A percentile compares a stretch with the other conserved stretches of the same genome.
Conservation (phyloP, 2,797 vertebrate genomes). For the Calcarius lapponicus region DNA sequence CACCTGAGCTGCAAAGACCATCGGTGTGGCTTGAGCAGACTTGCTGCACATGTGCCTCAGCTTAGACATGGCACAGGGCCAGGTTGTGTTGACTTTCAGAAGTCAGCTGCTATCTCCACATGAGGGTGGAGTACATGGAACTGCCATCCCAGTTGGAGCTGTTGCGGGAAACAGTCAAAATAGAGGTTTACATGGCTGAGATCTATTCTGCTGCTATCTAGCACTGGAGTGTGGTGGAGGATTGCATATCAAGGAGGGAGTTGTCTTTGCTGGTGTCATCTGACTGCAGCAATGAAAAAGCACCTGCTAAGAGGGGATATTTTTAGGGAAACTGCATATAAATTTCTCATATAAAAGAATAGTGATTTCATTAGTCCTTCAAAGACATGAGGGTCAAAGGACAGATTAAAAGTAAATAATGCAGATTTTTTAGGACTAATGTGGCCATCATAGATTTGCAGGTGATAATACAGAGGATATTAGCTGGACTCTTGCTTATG, state of each 20-base stretch:
- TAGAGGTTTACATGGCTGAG: neutral
- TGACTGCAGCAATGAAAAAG: neutral
- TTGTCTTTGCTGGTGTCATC: neutral
- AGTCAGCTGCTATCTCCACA: neutral
- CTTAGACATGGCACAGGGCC: neutral
- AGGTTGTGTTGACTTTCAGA: neutral
- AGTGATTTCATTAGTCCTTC: neutral
- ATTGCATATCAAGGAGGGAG: neutral
- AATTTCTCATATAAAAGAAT: neutral
- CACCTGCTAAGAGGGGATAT: neutral
- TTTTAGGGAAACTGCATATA: neutral
- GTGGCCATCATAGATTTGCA: neutral
- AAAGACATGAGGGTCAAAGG: neutral
- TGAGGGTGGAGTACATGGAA: neutral
- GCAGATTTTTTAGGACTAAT: neutral
- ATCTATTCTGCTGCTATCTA: neutral
- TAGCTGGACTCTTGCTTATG: neutral
- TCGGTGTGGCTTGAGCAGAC: fast-evolving
- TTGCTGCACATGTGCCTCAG: neutral
- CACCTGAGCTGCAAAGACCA: neutral
- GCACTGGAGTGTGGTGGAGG: too few relatives aligned
- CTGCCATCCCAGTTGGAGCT: neutral
- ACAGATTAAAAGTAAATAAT: neutral
- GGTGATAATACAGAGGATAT: neutral
- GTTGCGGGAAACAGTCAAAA: neutral